Percentiles rank a stretch among this genome's conserved stretches.
phyloP scores from a whole-genome alignment of 2,797 vertebrate species.

The Chelmon rostratus region DNA sequence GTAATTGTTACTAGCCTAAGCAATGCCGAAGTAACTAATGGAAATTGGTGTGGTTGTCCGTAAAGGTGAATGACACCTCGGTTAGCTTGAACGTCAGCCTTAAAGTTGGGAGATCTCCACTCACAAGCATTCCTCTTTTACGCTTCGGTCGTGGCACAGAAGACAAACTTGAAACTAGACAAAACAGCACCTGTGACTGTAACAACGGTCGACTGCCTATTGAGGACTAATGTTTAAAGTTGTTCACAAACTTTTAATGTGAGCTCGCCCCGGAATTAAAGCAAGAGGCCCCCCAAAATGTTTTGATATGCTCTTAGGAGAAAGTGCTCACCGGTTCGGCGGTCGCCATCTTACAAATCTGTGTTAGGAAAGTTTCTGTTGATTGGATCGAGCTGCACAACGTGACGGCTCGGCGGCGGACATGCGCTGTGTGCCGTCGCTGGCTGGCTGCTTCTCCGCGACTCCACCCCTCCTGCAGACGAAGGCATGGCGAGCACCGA shows the following conservation, averaged over 20 bases:
- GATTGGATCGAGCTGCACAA: constrained; percentile 84
- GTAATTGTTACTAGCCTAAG: neutral
- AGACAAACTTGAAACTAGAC: constrained; percentile 43
- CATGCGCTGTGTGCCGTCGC: constrained; percentile 66
- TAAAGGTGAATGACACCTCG: constrained; percentile 44
- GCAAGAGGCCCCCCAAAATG: constrained; percentile 22
- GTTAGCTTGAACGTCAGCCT: constrained; percentile 69
- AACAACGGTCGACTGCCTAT: neutral
- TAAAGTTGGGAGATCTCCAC: constrained; percentile 68
- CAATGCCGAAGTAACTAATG: neutral
- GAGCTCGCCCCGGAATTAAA: neutral
- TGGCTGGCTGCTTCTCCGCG: constrained; percentile 42
- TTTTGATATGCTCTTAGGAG: constrained; percentile 55
- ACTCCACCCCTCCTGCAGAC: constrained; percentile 71
- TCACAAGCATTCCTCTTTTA: constrained; percentile 54
- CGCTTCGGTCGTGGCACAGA: constrained; percentile 66
- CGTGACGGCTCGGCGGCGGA: constrained; percentile 71
- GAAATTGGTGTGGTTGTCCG: neutral
- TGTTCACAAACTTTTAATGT: neutral
- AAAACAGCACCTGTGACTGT: constrained; percentile 12
- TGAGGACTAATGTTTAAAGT: accelerated
- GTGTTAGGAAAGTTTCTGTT: constrained; percentile 80
- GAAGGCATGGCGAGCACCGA: constrained; percentile 91
- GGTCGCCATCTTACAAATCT: constrained; percentile 97
- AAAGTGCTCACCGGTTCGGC: constrained; percentile 97